Conservation (phyloP, 2,113 vertebrate species). For the Hippopotamus amphibius region DNA sequence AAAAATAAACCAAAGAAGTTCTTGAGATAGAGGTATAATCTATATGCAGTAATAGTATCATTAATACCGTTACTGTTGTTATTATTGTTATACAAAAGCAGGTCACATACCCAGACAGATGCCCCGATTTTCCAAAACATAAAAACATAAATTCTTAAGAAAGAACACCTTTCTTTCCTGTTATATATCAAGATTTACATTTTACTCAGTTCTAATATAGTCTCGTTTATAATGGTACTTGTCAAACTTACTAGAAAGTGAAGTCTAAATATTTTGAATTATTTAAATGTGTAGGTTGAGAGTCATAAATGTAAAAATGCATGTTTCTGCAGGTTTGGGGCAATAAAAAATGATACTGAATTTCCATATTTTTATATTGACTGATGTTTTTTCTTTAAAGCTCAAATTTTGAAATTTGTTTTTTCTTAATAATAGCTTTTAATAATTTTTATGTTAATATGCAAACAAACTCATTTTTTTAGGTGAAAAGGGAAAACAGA, state of each 20-base stretch:
- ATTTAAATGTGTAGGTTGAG: conserved; percentile 6
- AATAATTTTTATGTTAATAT: conserved; percentile 41
- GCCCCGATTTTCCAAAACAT: background rate
- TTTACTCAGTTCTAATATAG: conserved; percentile 17
- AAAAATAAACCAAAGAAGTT: background rate
- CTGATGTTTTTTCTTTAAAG: conserved; percentile 47
- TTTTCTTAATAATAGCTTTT: conserved; percentile 38
- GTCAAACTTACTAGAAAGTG: background rate
- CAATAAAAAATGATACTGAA: conserved; percentile 13
- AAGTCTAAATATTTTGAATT: conserved; percentile 24
- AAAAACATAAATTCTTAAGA: background rate
- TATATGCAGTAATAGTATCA: too few species aligned
- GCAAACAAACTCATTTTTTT: conserved; percentile 42
- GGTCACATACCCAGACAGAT: background rate
- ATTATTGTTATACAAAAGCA: background rate
- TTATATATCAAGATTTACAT: background rate
- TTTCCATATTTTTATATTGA: conserved; percentile 37
- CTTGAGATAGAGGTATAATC: background rate
- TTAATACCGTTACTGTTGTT: background rate
- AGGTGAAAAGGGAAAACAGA: background rate
- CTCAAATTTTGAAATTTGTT: conserved; percentile 37
- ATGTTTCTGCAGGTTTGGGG: conserved; percentile 7
- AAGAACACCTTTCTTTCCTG: background rate
- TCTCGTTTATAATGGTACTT: background rate
- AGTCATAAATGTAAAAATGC: background rate